Conservation (phyloP, 1,140 invertebrate genomes). For the Pseudoatta argentina region DNA sequence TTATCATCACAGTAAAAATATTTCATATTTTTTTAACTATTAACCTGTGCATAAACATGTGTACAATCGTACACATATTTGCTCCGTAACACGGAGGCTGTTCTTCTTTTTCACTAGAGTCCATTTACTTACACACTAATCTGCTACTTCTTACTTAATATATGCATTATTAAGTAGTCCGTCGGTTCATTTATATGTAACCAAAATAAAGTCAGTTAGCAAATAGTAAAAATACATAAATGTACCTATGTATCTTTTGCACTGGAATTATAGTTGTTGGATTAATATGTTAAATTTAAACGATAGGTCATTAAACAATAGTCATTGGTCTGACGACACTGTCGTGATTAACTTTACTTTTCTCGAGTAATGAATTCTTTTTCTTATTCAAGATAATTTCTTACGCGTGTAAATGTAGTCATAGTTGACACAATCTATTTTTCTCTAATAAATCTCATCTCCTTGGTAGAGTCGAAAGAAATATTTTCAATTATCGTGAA, state of each 20-base stretch:
- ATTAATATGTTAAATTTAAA: slow-evolving; percentile 77
- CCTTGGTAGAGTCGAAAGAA: slow-evolving; percentile 69
- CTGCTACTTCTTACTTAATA: slow-evolving; percentile 61
- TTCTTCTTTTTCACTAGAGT: slow-evolving; percentile 75
- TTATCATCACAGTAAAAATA: slow-evolving; percentile 88
- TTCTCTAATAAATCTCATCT: slow-evolving; percentile 67
- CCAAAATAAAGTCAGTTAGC: slow-evolving; percentile 80
- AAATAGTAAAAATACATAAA: slow-evolving; percentile 81
- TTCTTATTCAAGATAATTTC: slow-evolving; percentile 65
- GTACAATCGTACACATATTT: slow-evolving; percentile 59
- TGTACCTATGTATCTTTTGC: slow-evolving; percentile 74
- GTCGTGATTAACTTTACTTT: slow-evolving; percentile 76
- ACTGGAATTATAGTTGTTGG: slow-evolving; percentile 76
- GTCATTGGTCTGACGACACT: slow-evolving; percentile 84
- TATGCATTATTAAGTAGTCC: slow-evolving; percentile 80
- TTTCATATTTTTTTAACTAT: slow-evolving; percentile 82
- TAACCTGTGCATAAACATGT: slow-evolving; percentile 76
- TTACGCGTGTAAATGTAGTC: slow-evolving; percentile 54
- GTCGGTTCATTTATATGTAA: slow-evolving; percentile 80
- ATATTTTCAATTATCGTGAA: neutral
- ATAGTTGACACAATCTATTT: slow-evolving; percentile 66
- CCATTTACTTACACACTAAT: slow-evolving; percentile 73
- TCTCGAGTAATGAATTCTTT: slow-evolving; percentile 66
- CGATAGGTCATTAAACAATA: slow-evolving; percentile 82
- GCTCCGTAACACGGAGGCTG: slow-evolving; percentile 65